Evolutionary conservation across 1,140 invertebrate species (phyloP).

Genomic region (Drosophila pruinosa): DNA sequence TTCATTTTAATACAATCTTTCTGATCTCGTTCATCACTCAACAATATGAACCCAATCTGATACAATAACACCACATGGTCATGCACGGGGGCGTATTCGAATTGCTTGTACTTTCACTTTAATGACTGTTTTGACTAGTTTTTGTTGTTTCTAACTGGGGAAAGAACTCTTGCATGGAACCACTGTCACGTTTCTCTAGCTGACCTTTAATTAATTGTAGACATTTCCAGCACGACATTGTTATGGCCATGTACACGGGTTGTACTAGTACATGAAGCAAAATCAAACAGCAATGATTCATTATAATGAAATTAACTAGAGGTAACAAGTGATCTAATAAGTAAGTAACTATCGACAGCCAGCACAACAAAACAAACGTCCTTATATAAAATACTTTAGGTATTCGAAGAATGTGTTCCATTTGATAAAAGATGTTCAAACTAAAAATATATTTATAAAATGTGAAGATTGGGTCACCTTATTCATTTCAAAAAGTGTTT

Average conservation of each 20-base stretch:
- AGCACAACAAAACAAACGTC: background rate
- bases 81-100: slow-evolving; percentile 2
- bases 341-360: slow-evolving; percentile 7
- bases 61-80: slow-evolving; percentile 14
- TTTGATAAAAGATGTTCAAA: too few relatives aligned
- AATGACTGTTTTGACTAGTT: slow-evolving; percentile 4
- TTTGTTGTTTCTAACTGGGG: background rate
- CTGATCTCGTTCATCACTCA: background rate
- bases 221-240: slow-evolving; percentile 30
- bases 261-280: background rate
- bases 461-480: too few relatives aligned
- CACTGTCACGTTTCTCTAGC: slow-evolving; percentile 16
- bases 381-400: too few relatives aligned
- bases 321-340: background rate
- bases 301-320: slow-evolving; percentile 7
- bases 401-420: too few relatives aligned
- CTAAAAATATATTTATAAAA: too few relatives aligned
- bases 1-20: background rate
- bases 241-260: background rate
- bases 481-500: too few relatives aligned
- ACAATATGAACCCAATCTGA: background rate
- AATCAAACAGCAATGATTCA: slow-evolving; percentile 17
- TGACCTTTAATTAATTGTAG: slow-evolving; percentile 47
- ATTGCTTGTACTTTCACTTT: slow-evolving; percentile 20
- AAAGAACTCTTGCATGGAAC: background rate